Evolutionary conservation across 2,113 vertebrate genomes (phyloP), one percentile per base, ranked within the genome.

Genomic region (Siniperca knerii): DNA sequence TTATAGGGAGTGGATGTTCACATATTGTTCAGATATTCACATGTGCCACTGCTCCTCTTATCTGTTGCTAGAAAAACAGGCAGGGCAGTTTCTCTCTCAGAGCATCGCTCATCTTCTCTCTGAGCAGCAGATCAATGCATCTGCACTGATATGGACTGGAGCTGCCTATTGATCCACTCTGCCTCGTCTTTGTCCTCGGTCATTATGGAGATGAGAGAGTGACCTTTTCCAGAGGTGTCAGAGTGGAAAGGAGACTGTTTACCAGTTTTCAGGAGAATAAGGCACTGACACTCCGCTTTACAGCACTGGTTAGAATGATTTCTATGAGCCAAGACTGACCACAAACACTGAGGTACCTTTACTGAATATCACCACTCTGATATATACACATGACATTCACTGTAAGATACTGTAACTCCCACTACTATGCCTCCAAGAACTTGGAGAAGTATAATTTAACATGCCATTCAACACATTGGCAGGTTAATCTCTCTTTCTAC

Each of bases 161-260:
- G 87, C 88, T 78, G 75, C 76, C 54, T 84, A 95, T 95, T 93
- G 93, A 94, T 95, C 93, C 80, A 61, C 77, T 73, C 84, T 25
- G 78, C 86, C 75, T 90, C 44, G 73, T 86, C 89, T 91, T 90
- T 95, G 92, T 95, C 91, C 88, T 83, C 61, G n/a, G 88, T 87
- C 92, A 86, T 95, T 92, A 93, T 90, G 90, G 88, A 92, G 90
- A 94, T 93, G 92, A 89, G 85, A 86, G 81, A 73, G 70, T 90
- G 89, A 93, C 95, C 95, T 95, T 94, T 92, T 89, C 74, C 74
- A 65, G 79, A 85, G 76, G 87, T 84, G 91, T 85, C 71, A 61
- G 67, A 79, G 86, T 64, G 76, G 76, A 86, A 69, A 87, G 89
- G 82, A 90, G 58, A 79, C 65, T 55, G 65, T 83, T 75, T 75